Base-by-base conservation (phyloP, 2,888 invertebrate genomes). In the Synanthedon andrenaeformis region DNA sequence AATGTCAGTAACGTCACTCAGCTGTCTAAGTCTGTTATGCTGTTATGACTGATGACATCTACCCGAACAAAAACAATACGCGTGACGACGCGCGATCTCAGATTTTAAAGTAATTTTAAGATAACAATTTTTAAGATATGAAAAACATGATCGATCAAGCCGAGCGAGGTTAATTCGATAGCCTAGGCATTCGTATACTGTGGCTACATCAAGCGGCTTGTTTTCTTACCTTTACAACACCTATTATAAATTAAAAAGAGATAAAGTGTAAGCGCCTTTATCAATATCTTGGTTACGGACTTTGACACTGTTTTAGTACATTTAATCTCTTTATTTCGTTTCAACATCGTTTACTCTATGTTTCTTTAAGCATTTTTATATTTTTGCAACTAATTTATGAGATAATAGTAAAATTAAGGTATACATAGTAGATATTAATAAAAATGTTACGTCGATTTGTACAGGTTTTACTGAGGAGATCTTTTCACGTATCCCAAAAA, bases 401-500 rank as follows among this genome's bases (percentile, higher is more conserved):
- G 35, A 35, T 35, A 35, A 35, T 35, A 35, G 23, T 23, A 23
- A 23, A 23, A 6, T 23, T 23, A 23, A 23, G 35, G 35, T 35
- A 8, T 35, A 35, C 2, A 10, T 10, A 35, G 35, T 35, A 35
- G 35, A 35, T 35, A 10, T 35, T 35, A 35, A 3, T 35, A 35
- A 35, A 35, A 35, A 35, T 85, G 62, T 61, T 82, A 72, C 74
- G 80, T 53, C 71, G 77, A 58, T 53, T 84, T 55, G 63, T 71
- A 57, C 77, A 74, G 58, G 61, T 75, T 50, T 55, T 72, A 54
- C 61, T 78, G 55, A 74, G 70, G 64, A 77, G 84, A 68, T 76
- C 76, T 52, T 65, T 84, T 63, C 81, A 84, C 70, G 66, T 80
- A 54, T 70, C 83, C 19, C 69, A 70, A 56, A 80, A 74, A 64